Evolutionary conservation across 1,140 invertebrate species (phyloP), one percentile per base, ranked within the genome.

Genomic region (Papilio dardanus): DNA sequence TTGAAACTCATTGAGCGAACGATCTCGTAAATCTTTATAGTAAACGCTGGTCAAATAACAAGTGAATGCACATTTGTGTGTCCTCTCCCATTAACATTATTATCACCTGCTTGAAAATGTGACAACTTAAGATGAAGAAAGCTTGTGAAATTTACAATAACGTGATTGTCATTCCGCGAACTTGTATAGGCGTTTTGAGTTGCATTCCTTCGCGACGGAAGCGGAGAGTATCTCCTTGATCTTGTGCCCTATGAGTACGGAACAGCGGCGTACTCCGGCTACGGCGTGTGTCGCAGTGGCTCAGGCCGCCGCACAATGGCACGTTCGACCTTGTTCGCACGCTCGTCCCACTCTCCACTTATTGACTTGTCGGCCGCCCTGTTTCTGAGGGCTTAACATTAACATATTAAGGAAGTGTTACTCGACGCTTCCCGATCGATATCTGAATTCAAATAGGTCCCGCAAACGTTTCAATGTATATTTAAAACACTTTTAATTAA

Each of bases 261-360:
- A n/a, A n/a, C n/a, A n/a, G n/a, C n/a, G n/a, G n/a, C n/a, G n/a
- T n/a, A n/a, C n/a, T n/a, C n/a, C n/a, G n/a, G n/a, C n/a, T n/a
- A n/a, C 86, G 83, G 86, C 83, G 84, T 81, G 81, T 79, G 78
- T 88, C 83, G 80, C 81, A 85, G 86, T 88, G 84, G 84, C 81
- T 77, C 81, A 75, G 80, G 79, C 76, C 74, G 76, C 77, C 82
- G 85, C 84, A 92, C 91, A 92, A 91, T 90, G 78, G 81, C 82
- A 80, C 81, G 83, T 83, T 83, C 84, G 91, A 90, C 88, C 88
- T 83, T 90, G 85, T 92, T 92, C 89, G 83, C 91, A 91, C 88
- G 86, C 81, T 81, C 86, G 85, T 87, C 85, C 83, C 86, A 89
- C 85, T 89, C 86, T 86, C 79, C 84, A 85, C 80, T 86, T 90